These are phyloP conservation scores for Chrysaora quinquecirrha DNA, from an alignment of 30 jellyfish, hydroid and myxozoan species.

Conservation along the genomic window DNA sequence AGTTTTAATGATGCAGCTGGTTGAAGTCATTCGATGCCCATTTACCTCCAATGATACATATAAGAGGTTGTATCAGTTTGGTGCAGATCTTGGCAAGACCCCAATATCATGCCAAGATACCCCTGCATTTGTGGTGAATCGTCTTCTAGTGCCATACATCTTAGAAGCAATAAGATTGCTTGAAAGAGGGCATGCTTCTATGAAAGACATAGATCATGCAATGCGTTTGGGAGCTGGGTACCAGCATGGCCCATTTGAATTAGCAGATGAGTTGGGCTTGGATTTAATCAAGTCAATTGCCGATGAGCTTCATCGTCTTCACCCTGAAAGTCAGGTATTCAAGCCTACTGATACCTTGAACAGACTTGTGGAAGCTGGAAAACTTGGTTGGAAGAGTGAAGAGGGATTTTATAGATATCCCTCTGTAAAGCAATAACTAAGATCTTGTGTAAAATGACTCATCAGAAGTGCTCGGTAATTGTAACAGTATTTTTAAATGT, in stretches of 20 bases:
- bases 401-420: constrained; percentile 85
- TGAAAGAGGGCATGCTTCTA: constrained; percentile 86
- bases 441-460: too few relatives aligned
- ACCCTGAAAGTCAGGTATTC: constrained; percentile 66
- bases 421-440: neutral
- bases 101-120: constrained; percentile 84
- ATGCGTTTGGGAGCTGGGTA: constrained; percentile 95
- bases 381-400: constrained; percentile 82
- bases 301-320: constrained; percentile 77
- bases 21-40: constrained; percentile 74
- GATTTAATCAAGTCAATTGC: constrained; percentile 71
- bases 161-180: constrained; percentile 82
- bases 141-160: constrained; percentile 83
- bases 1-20: constrained; percentile 78
- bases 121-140: constrained; percentile 88
- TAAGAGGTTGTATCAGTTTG: constrained; percentile 65
- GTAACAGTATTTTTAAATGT: too few relatives aligned
- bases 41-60: constrained; percentile 71
- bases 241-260: constrained; percentile 89
- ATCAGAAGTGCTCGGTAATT: too few relatives aligned
- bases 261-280: constrained; percentile 84
- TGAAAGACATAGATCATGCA: constrained; percentile 83
- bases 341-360: constrained; percentile 71
- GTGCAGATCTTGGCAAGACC: constrained; percentile 84
- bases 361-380: constrained; percentile 64